Evolutionary conservation across 2,113 vertebrate species (phyloP).

Genomic region (Eudorcas thomsonii): DNA sequence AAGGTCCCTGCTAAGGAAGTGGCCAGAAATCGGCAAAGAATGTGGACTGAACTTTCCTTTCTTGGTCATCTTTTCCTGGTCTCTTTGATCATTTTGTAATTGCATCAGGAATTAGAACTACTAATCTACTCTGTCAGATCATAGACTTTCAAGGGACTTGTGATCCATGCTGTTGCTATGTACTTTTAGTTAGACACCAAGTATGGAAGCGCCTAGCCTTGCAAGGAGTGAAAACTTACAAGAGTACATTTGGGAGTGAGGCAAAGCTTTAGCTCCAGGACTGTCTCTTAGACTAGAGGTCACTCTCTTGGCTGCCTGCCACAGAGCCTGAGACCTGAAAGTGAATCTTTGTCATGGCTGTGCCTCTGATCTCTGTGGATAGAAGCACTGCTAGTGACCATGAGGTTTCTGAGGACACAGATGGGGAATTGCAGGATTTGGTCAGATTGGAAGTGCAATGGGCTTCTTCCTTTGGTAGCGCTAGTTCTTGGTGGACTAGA

Average conservation of each 20-base stretch:
- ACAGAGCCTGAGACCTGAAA: not conserved
- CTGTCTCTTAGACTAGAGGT: not conserved
- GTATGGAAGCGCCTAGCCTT: not conserved
- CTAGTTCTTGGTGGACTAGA: not conserved
- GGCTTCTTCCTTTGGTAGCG: not conserved
- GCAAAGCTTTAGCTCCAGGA: not conserved
- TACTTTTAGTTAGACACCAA: not conserved
- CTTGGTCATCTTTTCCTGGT: not conserved
- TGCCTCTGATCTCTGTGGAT: not conserved
- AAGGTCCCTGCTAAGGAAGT: not conserved
- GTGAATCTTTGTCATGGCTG: not conserved
- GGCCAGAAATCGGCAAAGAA: not conserved
- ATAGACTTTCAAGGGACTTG: not conserved
- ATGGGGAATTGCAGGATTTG: not conserved
- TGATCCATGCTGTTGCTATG: not conserved
- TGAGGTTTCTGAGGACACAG: not conserved
- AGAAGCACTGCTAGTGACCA: not conserved
- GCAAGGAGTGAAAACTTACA: not conserved
- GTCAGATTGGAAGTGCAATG: not conserved
- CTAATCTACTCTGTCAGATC: not conserved
- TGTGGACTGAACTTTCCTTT: not conserved
- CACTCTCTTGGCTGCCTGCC: not conserved
- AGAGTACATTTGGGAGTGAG: fast-evolving
- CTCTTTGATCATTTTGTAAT: not conserved
- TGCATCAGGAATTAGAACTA: not conserved